phyloP scores from a whole-genome alignment of 2,888 invertebrate genomes.

The Hirtodrosophila cameraria region DNA sequence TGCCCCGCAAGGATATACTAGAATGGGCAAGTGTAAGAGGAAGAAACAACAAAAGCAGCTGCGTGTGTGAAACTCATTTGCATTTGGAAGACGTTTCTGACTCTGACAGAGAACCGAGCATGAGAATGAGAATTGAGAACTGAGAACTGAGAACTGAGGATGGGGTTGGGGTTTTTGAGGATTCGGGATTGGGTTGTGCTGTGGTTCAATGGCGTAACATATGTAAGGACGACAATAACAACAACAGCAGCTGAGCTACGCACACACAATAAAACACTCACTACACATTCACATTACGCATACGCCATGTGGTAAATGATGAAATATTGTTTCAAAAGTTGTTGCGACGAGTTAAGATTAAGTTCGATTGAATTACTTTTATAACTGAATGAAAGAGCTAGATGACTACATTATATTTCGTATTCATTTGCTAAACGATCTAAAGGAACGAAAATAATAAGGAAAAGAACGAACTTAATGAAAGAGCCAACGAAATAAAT shows the following conservation, averaged over 20 bases:
- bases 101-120: background rate
- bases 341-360: too few species aligned
- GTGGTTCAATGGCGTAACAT: slow-evolving; percentile 33
- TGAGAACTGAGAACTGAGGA: background rate
- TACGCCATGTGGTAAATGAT: slow-evolving; percentile 52
- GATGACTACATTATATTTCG: too few species aligned
- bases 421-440: too few species aligned
- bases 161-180: too few species aligned
- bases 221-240: slow-evolving; percentile 23
- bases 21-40: background rate
- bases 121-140: too few species aligned
- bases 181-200: too few species aligned
- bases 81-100: slow-evolving; percentile 30
- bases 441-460: too few species aligned
- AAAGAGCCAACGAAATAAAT: too few species aligned
- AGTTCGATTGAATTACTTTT: too few species aligned
- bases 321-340: too few species aligned
- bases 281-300: slow-evolving; percentile 54
- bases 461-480: too few species aligned
- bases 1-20: background rate
- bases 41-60: slow-evolving; percentile 25
- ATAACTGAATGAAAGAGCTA: too few species aligned
- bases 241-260: background rate
- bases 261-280: slow-evolving; percentile 28
- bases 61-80: slow-evolving; percentile 63